Conservation (phyloP, 2,113 vertebrate genomes). For the Panthera leo region DNA sequence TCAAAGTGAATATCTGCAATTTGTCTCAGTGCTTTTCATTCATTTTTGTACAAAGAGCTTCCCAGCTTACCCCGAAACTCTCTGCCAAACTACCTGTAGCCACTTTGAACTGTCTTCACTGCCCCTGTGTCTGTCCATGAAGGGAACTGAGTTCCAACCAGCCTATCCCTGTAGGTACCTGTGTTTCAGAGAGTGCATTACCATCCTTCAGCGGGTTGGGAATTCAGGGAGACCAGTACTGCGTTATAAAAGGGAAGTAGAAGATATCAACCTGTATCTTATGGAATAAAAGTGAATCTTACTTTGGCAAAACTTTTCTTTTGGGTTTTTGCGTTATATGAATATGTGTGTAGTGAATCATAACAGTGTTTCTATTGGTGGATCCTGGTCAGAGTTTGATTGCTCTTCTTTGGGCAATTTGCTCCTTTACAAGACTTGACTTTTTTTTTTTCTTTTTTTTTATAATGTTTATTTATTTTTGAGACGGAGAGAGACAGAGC, state of each 20-base stretch:
- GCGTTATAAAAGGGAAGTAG: not conserved
- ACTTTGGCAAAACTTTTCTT: not conserved
- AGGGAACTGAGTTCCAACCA: not conserved
- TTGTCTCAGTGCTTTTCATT: not conserved
- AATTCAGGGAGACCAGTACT: not conserved
- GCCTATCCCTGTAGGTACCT: not conserved
- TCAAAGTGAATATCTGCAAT: not conserved
- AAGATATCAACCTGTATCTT: not conserved
- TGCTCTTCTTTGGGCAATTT: not conserved
- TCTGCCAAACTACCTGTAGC: not conserved
- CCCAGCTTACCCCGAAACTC: no score
- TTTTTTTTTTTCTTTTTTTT: not conserved
- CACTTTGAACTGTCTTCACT: not conserved
- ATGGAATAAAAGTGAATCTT: not conserved
- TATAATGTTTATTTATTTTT: no score
- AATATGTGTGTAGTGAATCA: not conserved
- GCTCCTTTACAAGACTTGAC: not conserved
- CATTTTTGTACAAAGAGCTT: not conserved
- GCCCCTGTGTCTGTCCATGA: not conserved
- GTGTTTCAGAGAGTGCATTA: not conserved
- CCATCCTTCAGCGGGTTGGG: not conserved
- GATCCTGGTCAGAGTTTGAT: not conserved
- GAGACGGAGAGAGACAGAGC: no score
- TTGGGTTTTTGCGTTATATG: not conserved
- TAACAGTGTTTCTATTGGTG: not conserved